Evolutionary conservation across 35 echinoderm and acorn worm species (phyloP).

Genomic region (Ptychodera flava): DNA sequence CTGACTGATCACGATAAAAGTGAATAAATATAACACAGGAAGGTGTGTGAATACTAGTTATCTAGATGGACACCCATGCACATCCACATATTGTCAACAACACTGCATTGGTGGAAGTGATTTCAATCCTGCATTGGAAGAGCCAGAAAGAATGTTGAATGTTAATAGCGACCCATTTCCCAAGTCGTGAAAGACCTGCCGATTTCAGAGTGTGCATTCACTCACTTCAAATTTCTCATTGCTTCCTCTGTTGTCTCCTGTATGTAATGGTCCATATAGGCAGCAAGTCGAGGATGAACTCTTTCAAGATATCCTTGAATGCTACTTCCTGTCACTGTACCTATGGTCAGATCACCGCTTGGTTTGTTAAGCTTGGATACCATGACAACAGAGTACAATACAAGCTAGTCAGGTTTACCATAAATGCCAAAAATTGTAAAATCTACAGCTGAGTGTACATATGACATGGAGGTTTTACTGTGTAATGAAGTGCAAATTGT

Average conservation of each 20-base stretch:
- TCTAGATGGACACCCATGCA: no score
- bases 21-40: no score
- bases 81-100: no score
- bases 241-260: conserved; percentile 28
- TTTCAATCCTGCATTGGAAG: neutral
- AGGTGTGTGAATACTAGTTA: no score
- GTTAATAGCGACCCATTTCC: neutral
- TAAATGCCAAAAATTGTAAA: no score
- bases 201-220: neutral
- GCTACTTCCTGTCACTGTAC: conserved; percentile 51
- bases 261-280: conserved; percentile 38
- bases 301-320: conserved; percentile 33
- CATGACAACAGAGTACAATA: neutral
- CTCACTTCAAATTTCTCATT: conserved; percentile 32
- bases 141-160: neutral
- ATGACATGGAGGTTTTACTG: no score
- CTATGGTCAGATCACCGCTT: conserved; percentile 24
- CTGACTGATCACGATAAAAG: no score
- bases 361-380: conserved; percentile 28
- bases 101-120: no score
- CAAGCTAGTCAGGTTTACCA: neutral
- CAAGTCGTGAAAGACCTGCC: neutral
- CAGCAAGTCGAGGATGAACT: conserved; percentile 18
- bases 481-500: no score
- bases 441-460: no score